Evolutionary conservation across 2,888 invertebrate species (phyloP), one percentile per base, ranked within the genome.

Genomic region (Tinea trinotella): DNA sequence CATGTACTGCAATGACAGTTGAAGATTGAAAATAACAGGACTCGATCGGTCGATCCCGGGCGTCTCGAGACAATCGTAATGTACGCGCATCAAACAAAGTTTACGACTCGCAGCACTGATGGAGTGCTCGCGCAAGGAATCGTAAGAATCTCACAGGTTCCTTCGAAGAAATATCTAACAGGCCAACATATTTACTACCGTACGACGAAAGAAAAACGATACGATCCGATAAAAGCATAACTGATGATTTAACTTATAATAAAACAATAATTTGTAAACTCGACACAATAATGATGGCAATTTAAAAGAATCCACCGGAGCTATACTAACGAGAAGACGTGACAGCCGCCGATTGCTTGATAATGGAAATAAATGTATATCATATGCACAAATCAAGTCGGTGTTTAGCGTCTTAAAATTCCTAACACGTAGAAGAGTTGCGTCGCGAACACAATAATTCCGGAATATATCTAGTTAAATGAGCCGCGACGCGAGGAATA

Each of bases 381-480:
- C 53, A 54, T 56, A 35, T 40, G 53, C 57, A 46, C 46, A 50
- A 54, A 49, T 20, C 49, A 54, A 54, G 35, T 35, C 49, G 50
- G 6, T 17, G 44, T 36, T 53, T 56, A 56, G 30, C 52, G 48
- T 22, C 52, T 49, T 53, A 9, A 65, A 67, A 81, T 77, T 76
- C 80, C 62, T 65, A 59, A 65, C 77, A 74, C 75, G 80, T 68
- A 64, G 64, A 57, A 59, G 70, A 66, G 70, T 61, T 69, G 74
- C 67, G 67, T 66, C 61, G 66, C 62, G 67, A 71, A 72, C 72
- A 73, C 72, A 77, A 80, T 77, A 76, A 76, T 77, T 76, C 76
- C 74, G 71, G 73, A 72, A 74, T 75, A 73, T 72, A 76, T 76
- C 75, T 77, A 78, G 79, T 77, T 78, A 79, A 77, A 79, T 74